Conservation (phyloP, 2,888 invertebrate species). For the Axea sp. region DNA sequence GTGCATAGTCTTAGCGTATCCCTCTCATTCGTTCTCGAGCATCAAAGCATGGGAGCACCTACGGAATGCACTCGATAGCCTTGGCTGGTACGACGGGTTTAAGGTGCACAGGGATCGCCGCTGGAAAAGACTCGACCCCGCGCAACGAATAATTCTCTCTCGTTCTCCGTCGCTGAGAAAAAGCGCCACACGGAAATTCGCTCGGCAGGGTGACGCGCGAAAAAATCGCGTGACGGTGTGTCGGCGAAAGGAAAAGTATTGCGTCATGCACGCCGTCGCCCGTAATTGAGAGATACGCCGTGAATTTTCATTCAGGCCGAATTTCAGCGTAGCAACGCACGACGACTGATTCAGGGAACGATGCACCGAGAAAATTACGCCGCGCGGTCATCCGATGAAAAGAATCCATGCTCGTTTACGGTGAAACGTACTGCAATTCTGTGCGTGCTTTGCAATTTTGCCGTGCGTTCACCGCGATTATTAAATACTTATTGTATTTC, state of each 20-base stretch:
- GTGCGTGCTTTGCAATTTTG: too few relatives aligned
- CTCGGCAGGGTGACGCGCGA: conserved; percentile 29
- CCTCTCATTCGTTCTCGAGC: conserved; percentile 27
- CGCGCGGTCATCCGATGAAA: too few relatives aligned
- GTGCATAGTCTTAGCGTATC: conserved; percentile 8
- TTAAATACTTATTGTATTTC: too few relatives aligned
- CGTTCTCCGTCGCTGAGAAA: conserved; percentile 57
- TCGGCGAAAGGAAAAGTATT: conserved; percentile 49
- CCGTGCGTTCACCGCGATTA: too few relatives aligned
- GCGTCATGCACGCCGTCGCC: conserved; percentile 7
- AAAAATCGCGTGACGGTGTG: conserved; percentile 37
- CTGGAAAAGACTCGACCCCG: conserved; percentile 64
- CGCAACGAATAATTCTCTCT: conserved; percentile 43
- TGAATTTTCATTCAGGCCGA: conserved; percentile 15
- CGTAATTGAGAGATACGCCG: conserved; percentile 38
- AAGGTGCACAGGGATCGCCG: conserved; percentile 62
- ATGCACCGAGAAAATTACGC: too few relatives aligned
- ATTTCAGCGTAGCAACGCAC: too few relatives aligned
- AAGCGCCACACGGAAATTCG: conserved; percentile 56
- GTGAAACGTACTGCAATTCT: too few relatives aligned
- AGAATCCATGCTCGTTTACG: too few relatives aligned
- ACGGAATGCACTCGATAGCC: conserved; percentile 76
- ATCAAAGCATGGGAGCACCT: conserved; percentile 61
- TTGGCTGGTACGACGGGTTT: conserved; percentile 74
- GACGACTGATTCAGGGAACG: too few relatives aligned